These are phyloP conservation scores for Nasonia vitripennis DNA, from an alignment of 1,140 invertebrate species.

Conservation along the genomic window DNA sequence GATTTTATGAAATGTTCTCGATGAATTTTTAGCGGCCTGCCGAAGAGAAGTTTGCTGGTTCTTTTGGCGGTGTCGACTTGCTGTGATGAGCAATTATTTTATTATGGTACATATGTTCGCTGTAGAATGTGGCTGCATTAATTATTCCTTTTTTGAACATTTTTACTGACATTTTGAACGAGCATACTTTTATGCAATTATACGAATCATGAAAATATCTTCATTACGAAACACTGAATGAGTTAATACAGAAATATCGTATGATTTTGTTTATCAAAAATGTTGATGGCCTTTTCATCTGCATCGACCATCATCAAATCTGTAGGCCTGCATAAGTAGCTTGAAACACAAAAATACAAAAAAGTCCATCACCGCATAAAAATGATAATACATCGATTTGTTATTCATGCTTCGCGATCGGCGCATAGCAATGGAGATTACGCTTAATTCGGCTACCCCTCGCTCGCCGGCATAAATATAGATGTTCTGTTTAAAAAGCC, in stretches of 20 bases:
- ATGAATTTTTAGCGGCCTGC: background rate
- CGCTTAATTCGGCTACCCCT: conserved; percentile 66
- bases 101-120: background rate
- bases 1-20: conserved; percentile 7
- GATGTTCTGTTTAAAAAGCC: conserved; percentile 73
- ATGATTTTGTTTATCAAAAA: no score
- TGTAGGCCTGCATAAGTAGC: no score
- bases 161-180: background rate
- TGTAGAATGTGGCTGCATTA: background rate
- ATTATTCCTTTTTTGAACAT: background rate
- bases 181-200: background rate
- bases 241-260: no score
- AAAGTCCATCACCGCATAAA: background rate
- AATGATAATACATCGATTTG: conserved; percentile 61
- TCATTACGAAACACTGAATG: no score
- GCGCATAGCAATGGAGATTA: conserved; percentile 67
- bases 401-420: conserved; percentile 69
- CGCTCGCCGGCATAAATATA: conserved; percentile 69
- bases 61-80: background rate
- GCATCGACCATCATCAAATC: no score
- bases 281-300: no score
- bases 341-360: background rate
- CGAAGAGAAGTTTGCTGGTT: background rate
- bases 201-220: background rate
- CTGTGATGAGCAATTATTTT: background rate